Evolutionary conservation across 2,113 vertebrate genomes (phyloP).

Genomic region (Herpetotheres cachinnans): DNA sequence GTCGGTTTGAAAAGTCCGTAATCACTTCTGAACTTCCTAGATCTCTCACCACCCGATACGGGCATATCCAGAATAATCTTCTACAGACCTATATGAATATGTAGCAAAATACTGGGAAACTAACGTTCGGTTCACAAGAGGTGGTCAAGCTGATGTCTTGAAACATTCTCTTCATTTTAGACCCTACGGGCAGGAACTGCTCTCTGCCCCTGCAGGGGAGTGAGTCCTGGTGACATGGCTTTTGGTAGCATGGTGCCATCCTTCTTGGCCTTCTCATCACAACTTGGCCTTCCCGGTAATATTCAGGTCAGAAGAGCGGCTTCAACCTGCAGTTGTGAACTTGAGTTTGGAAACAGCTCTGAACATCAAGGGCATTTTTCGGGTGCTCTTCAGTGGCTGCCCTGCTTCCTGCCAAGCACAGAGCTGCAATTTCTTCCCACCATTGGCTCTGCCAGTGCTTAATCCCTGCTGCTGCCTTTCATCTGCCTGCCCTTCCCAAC

Average conservation of each 20-base stretch:
- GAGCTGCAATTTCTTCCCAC: neutral
- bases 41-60: neutral
- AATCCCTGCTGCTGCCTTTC: neutral
- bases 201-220: neutral
- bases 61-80: neutral
- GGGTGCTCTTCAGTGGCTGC: neutral
- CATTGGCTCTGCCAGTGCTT: neutral
- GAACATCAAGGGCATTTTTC: neutral
- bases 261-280: neutral
- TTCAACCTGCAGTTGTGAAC: neutral
- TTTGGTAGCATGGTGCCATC: neutral
- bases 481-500: neutral
- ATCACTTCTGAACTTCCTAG: neutral
- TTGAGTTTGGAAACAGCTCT: neutral
- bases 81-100: neutral
- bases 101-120: neutral
- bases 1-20: neutral
- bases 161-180: neutral
- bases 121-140: neutral
- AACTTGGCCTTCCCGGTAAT: neutral
- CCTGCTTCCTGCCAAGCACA: neutral
- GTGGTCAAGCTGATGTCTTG: neutral
- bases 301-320: neutral
- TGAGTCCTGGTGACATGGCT: rapidly evolving
- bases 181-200: neutral